These are phyloP conservation scores for Agrotis exclamationis DNA, from an alignment of 2,888 invertebrate genomes.

Conservation along the genomic window DNA sequence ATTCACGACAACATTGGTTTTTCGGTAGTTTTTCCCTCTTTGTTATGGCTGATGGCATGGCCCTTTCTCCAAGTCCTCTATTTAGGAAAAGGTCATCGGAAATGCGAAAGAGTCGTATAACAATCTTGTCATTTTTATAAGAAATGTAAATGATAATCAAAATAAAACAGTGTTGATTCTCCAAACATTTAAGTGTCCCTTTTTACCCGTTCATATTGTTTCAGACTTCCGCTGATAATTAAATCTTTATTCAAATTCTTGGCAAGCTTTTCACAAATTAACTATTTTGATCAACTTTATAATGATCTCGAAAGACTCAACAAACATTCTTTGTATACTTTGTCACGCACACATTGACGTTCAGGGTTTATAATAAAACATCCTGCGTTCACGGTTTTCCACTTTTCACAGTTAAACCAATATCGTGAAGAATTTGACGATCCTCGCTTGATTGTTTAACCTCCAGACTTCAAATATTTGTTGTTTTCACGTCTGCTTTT, in stretches of 20 bases:
- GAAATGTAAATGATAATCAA: neutral
- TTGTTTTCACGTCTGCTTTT: constrained; percentile 14
- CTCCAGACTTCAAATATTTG: constrained; percentile 41
- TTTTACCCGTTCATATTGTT: constrained; percentile 23
- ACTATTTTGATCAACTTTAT: constrained; percentile 38
- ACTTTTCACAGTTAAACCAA: constrained; percentile 9
- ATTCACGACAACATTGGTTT: no score
- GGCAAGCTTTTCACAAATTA: constrained; percentile 44
- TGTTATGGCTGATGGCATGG: no score
- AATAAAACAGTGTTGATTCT: neutral
- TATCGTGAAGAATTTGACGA: constrained; percentile 18
- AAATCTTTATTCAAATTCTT: constrained; percentile 49
- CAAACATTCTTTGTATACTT: constrained; percentile 17
- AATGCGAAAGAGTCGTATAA: no score
- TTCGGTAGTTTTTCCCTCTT: no score
- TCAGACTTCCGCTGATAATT: constrained; percentile 16
- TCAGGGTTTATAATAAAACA: neutral
- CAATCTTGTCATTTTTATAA: no score
- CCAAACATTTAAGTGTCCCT: constrained; percentile 1
- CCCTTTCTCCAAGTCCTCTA: no score
- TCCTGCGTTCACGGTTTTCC: constrained; percentile 5
- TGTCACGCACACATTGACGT: constrained; percentile 9
- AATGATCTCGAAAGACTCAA: constrained; percentile 32
- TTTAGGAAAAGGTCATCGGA: neutral
- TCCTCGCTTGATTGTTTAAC: constrained; percentile 13